Evolutionary conservation across 2,888 invertebrate species (phyloP).

Genomic region (Chloromyia formosa): DNA sequence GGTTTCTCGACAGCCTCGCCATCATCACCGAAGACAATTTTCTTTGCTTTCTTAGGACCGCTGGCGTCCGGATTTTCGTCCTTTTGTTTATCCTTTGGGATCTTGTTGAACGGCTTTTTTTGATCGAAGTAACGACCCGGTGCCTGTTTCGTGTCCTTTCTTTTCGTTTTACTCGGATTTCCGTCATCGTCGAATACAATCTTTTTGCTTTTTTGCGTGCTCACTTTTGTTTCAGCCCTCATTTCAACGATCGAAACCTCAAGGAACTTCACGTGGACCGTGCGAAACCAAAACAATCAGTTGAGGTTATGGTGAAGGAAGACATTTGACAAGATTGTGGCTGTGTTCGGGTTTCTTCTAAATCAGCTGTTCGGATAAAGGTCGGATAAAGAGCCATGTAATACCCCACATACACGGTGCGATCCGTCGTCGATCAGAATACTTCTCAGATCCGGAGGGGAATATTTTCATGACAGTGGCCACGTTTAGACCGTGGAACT

Average conservation of each 20-base stretch:
- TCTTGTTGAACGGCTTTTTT: neutral
- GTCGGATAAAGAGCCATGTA: no score
- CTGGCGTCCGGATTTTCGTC: neutral
- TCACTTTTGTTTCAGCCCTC: neutral
- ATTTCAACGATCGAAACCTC: neutral
- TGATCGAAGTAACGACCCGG: constrained; percentile 4
- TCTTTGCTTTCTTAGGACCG: constrained; percentile 31
- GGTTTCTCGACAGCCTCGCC: constrained; percentile 36
- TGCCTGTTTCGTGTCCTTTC: neutral
- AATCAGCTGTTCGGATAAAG: no score
- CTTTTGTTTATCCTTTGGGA: neutral
- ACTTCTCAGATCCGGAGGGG: no score
- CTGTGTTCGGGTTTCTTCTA: no score
- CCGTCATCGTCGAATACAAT: neutral
- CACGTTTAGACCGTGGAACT: no score
- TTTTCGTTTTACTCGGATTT: neutral
- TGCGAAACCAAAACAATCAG: neutral
- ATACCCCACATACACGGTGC: no score
- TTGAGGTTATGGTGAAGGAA: neutral
- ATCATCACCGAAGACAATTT: constrained; percentile 46
- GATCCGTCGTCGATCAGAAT: no score
- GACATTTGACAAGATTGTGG: no score
- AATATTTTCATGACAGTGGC: no score
- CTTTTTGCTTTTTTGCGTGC: neutral
- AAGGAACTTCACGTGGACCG: neutral